Base-by-base conservation (phyloP, 2,888 invertebrate species). In the Cataglyphis livida region DNA sequence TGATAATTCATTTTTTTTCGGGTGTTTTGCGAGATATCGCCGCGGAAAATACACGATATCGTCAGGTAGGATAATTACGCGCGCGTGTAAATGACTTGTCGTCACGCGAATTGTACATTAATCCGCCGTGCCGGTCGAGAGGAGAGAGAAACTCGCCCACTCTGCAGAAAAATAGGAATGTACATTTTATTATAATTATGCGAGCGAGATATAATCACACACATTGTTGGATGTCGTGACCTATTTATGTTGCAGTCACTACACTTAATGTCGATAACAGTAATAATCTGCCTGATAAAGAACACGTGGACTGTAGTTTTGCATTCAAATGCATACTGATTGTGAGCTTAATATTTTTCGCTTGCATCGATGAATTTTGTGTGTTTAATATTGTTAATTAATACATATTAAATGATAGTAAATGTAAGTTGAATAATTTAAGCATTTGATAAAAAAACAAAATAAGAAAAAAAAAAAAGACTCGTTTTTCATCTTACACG, bases 31-130 rank as follows among this genome's bases (percentile, higher is more conserved):
- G 83, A 86, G 81, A 88, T 71, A 82, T 83, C 83, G 68, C 81
- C 66, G 86, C 68, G 61, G 86, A 91, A 88, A 88, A 84, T 61
- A 82, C 79, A 81, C 78, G 61, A 84, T 68, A 74, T 74, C 78
- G 66, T 76, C 75, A 81, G 81, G 83, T 79, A 82, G 86, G 79
- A 86, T 89, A 91, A 91, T 91, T 90, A 90, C 85, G 84, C 86
- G 83, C 65, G 83, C 84, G 74, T 51, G 78, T 82, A 84, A 90
- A 90, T 84, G 86, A 75, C 75, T 81, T 12, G 9, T 28, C 61
- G 86, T 85, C 90, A 90, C 90, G 90, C 90, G 84, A 87, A 73
- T 84, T n/a, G 59, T 35, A 71, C 78, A 71, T 79, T 79, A 79
- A 79, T 79, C 54, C 59, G 59, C 18, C 25, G 44, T 18, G 21